Evolutionary conservation across 2,797 vertebrate species (phyloP).

Genomic region (Clarias platycephalus): DNA sequence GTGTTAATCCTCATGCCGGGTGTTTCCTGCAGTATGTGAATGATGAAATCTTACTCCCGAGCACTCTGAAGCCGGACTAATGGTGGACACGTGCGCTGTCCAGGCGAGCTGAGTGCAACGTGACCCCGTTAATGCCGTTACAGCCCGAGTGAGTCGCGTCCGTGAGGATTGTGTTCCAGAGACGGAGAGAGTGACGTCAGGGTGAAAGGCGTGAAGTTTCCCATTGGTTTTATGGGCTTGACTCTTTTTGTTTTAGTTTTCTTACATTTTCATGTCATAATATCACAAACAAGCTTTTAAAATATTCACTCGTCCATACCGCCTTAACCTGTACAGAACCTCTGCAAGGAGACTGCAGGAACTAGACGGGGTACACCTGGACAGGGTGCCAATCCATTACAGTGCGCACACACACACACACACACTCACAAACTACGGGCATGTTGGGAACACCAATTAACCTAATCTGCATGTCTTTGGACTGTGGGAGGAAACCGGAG

Average conservation of each 20-base stretch:
- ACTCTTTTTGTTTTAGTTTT: not conserved
- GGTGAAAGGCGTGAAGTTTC: not conserved
- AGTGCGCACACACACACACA: too few species aligned
- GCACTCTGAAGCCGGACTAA: constrained; percentile 50
- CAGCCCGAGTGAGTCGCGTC: constrained; percentile 31
- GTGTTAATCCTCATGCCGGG: constrained; percentile 53
- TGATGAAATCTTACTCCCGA: constrained; percentile 48
- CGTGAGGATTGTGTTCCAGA: constrained; percentile 45
- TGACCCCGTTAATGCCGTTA: constrained; percentile 56
- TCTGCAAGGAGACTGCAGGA: too few species aligned
- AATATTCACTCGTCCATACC: too few species aligned
- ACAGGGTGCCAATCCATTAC: too few species aligned
- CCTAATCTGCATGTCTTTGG: too few species aligned
- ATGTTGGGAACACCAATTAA: too few species aligned
- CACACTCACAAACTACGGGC: too few species aligned
- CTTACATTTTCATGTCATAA: not conserved
- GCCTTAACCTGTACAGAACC: too few species aligned
- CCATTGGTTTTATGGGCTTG: not conserved
- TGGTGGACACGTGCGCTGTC: constrained; percentile 42
- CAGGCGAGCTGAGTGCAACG: constrained; percentile 45
- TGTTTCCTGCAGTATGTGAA: constrained; percentile 34
- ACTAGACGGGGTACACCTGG: too few species aligned
- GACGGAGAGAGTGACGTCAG: constrained; percentile 16
- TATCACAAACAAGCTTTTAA: not conserved
- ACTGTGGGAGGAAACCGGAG: too few species aligned